Evolutionary conservation across 2,888 invertebrate genomes (phyloP), one percentile per base, ranked within the genome.

Genomic region (Polyommatus iphigenia): DNA sequence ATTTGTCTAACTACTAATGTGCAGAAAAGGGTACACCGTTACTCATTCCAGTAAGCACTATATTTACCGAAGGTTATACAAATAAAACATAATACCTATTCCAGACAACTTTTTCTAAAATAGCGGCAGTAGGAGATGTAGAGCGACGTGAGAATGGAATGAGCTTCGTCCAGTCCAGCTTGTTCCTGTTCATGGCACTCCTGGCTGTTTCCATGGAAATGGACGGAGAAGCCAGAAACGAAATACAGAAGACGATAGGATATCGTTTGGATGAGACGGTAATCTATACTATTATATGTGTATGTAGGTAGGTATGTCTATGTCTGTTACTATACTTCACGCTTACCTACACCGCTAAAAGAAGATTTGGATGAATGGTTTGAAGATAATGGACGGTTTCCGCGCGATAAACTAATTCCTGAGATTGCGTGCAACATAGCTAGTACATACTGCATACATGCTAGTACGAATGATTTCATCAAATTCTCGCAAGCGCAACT

Each of bases 91-190:
- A 13, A 24, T 72, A n/a, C n/a, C n/a, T n/a, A 50, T 82, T 88
- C 20, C 86, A 93, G 93, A 83, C 83, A 54, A 89, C 89, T 3
- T 91, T 89, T 79, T 83, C 82, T 15, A 90, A 88, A 80, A 83
- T 93, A 54, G 80, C 82, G 46, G 82, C 85, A 6, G 85, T 88
- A 80, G 87, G 89, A 79, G 87, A 89, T 8, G 73, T 72, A n/a
- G 84, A 87, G 4, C 85, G 89, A 0, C 83, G 84, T 71, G 89
- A 88, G 79, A 94, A 91, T 80, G 92, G 91, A 18, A 91, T 94
- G 78, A 94, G 91, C 82, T 94, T 93, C 81, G 88, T 90, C 0
- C 89, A 92, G 78, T 92, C 94, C 1, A 90, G 90, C 1, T 82
- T 94, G 54, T 90, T 91, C 80, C 83, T 94, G 62, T 86, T 89